These are phyloP conservation scores for Acridotheres tristis DNA, from an alignment of 2,797 vertebrate genomes.

Conservation along the genomic window DNA sequence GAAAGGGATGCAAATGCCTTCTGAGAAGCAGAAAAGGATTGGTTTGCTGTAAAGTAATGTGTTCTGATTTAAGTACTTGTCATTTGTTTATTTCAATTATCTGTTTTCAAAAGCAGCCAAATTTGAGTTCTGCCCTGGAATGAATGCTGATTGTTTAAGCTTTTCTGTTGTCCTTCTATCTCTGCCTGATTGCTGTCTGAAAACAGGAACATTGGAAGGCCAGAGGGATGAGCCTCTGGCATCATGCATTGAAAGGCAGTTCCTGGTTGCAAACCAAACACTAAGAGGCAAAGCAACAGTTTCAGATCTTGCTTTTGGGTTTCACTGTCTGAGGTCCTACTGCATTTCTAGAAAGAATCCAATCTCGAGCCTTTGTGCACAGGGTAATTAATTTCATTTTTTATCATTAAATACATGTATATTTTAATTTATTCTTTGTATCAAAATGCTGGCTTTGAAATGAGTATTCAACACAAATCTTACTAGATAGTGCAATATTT, in stretches of 20 bases:
- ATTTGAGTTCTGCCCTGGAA: background rate
- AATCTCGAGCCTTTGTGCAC: rapidly evolving
- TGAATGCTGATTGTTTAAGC: background rate
- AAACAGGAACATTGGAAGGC: background rate
- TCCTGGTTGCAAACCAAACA: background rate
- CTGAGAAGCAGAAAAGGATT: background rate
- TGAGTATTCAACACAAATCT: background rate
- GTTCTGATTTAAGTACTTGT: background rate
- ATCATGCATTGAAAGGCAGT: background rate
- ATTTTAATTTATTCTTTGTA: background rate
- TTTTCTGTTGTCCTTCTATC: background rate
- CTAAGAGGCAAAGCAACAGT: background rate
- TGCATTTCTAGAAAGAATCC: background rate
- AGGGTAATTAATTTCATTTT: background rate
- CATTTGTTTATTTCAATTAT: background rate
- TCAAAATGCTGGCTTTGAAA: background rate
- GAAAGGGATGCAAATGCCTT: background rate
- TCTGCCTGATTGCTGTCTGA: background rate
- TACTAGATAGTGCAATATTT: background rate
- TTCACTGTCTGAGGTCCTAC: background rate
- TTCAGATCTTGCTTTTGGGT: background rate
- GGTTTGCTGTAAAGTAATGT: background rate
- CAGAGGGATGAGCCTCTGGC: background rate
- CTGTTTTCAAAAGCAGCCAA: background rate
- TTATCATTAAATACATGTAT: background rate